Evolutionary conservation across 2,113 vertebrate species (phyloP).

Genomic region (Amia ocellicauda): DNA sequence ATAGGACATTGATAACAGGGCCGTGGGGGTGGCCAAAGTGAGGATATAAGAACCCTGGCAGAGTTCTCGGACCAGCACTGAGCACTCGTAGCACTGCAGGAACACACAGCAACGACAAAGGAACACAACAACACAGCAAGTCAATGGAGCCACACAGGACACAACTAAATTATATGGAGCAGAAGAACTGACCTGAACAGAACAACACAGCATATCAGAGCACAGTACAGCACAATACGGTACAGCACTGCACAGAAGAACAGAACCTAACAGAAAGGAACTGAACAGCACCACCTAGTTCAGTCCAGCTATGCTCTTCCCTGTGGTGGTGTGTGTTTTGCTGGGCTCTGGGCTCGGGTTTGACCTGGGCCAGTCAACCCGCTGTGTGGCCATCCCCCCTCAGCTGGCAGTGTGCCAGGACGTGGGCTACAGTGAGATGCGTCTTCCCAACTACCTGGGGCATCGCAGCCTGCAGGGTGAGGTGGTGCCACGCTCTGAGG

Average conservation of each 20-base stretch:
- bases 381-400: constrained; percentile 75
- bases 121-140: too few species aligned
- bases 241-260: too few species aligned
- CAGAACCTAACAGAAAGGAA: too few species aligned
- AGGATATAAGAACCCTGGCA: neutral
- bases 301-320: constrained; percentile 19
- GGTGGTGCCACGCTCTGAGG: constrained; percentile 69
- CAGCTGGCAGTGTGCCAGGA: constrained; percentile 77
- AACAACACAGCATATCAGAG: too few species aligned
- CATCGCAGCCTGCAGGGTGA: constrained; percentile 76
- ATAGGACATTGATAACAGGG: constrained; percentile 65
- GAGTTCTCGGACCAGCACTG: constrained; percentile 6
- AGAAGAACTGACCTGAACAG: too few species aligned
- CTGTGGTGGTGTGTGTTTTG: constrained; percentile 36
- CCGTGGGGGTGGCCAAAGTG: constrained; percentile 31
- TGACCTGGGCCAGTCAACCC: constrained; percentile 80
- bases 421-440: constrained; percentile 82
- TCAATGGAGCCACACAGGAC: too few species aligned
- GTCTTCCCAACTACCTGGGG: constrained; percentile 83
- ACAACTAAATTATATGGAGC: too few species aligned
- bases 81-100: constrained; percentile 10
- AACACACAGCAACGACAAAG: too few species aligned
- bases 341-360: constrained; percentile 49
- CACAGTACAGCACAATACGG: constrained; percentile 14
- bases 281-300: too few species aligned